These are phyloP conservation scores for Nemurella pictetii DNA, from an alignment of 2,888 invertebrate genomes.

Conservation along the genomic window DNA sequence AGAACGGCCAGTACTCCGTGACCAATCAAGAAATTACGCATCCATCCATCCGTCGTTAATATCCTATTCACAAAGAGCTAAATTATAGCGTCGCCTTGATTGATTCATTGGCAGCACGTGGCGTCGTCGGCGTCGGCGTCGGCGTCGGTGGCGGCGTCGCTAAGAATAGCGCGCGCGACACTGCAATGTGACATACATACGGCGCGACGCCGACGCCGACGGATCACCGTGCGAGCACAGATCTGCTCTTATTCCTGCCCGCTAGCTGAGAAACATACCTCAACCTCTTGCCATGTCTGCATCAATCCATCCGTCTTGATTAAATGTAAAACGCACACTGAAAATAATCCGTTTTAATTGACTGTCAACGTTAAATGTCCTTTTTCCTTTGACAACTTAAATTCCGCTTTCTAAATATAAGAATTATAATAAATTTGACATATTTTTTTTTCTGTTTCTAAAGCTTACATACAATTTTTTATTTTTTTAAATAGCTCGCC, in stretches of 20 bases:
- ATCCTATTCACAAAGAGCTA: conserved; percentile 7
- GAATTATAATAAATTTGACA: conserved; percentile 28
- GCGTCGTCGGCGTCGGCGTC: background rate
- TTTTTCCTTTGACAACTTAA: conserved; percentile 20
- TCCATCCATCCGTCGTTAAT: conserved; percentile 38
- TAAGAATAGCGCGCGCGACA: conserved; percentile 25
- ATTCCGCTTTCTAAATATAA: conserved; percentile 21
- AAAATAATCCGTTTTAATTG: conserved; percentile 31
- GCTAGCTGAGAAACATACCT: background rate
- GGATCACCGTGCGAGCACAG: conserved; percentile 4
- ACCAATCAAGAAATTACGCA: conserved; percentile 39
- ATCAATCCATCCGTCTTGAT: conserved; percentile 36
- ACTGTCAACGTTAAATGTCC: conserved; percentile 27
- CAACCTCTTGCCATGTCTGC: conserved; percentile 17
- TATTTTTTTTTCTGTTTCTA: conserved; percentile 1
- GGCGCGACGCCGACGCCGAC: background rate
- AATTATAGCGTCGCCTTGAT: conserved; percentile 22
- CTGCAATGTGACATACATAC: background rate
- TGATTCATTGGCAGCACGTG: conserved; percentile 34
- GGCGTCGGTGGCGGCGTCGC: conserved; percentile 8
- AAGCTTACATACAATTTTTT: background rate
- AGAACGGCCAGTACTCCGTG: conserved; percentile 16
- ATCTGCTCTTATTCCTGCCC: conserved; percentile 7
- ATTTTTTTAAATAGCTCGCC: background rate
- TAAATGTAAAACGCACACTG: conserved; percentile 24